Evolutionary conservation across 2,888 invertebrate genomes (phyloP), one percentile per base, ranked within the genome.

Genomic region (Cremastobaeus sp.): DNA sequence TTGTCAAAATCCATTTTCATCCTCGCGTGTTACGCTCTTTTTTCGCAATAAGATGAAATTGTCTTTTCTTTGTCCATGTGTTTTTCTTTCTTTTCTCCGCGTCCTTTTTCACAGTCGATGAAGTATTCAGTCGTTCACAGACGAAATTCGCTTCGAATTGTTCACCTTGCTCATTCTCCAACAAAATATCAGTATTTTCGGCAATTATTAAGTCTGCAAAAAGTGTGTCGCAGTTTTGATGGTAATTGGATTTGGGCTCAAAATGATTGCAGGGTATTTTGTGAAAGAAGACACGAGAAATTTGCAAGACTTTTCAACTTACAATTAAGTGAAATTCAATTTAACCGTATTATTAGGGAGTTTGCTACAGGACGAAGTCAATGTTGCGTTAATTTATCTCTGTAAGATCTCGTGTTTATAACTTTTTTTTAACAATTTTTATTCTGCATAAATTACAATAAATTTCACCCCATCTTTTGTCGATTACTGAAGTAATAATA

Each of bases 1-100:
- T 62, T 55, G 69, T 60, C 54, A 39, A 55, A 70, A 70, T 54
- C 54, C 43, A 60, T 45, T 62, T 55, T 30, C 62, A 54, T 62
- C 43, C 41, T 35, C 11, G 55, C 41, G 18, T 48, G 66, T 41
- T 47, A 21, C 52, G n/a, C n/a, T 52, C 15, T 48, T 54, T 59
- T 55, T 55, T 25, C n/a, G 20, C 17, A 62, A 55, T 55, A 62
- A 62, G 55, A 47, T 43, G 55, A 70, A 62, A 70, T 70, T 70
- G 54, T 62, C 55, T 62, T 70, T 45, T 25, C 48, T 70, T 70
- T 62, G 54, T 62, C 45, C n/a, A 43, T 11, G 39, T 9, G 9
- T 32, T 54, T 47, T 43, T 59, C 45, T 68, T 45, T 5, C 25
- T 54, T 47, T 43, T 59, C 45, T 68, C 37, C 25, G 37, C 47